Evolutionary conservation across 1,140 invertebrate species (phyloP), one percentile per base, ranked within the genome.

Genomic region (Caenorhabditis briggsae): DNA sequence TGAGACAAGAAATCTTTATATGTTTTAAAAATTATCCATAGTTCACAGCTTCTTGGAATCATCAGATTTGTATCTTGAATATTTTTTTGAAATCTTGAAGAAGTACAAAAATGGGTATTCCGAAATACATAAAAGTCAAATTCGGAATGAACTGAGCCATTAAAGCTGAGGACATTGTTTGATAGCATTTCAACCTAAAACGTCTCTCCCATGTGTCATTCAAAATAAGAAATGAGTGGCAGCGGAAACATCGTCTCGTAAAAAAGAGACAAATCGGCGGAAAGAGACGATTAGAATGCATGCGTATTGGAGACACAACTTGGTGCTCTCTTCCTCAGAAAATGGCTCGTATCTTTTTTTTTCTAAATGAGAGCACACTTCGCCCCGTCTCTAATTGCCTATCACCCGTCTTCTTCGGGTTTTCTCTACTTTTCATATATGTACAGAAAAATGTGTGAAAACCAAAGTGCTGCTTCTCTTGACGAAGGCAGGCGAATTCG

Each of bases 231-330:
- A 61, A 61, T 78, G 70, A 78, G 70, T 78, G 70, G 46, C 70
- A 78, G 70, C 46, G 46, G 70, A 78, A 78, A 50, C 64, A 70
- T 70, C 41, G 33, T 64, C 59, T 33, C 33, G 46, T 3, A 78
- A 78, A 78, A 78, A 41, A 78, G 70, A 78, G 70, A 78, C 70
- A 78, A 78, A 78, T 78, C 23, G 64, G 70, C 70, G 70, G 70
- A 78, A 78, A 41, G 33, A 14, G 70, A 50, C 70, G 70, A 78
- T 78, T 78, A 78, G 70, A 78, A 78, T 78, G 70, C 43, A 78
- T 78, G 46, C 8, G 70, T 46, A 46, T 14, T 53, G 50, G 16
- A 53, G 50, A 53, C 50, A 33, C 33, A 33, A 33, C 33, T 33
- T 33, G 33, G 50, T 53, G 50, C 50, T 53, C 50, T 53, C 12